Percentiles rank a stretch among this genome's conserved stretches.
Evolutionary conservation across 2,797 vertebrate genomes (phyloP).

Genomic region (Muscicapa striata): DNA sequence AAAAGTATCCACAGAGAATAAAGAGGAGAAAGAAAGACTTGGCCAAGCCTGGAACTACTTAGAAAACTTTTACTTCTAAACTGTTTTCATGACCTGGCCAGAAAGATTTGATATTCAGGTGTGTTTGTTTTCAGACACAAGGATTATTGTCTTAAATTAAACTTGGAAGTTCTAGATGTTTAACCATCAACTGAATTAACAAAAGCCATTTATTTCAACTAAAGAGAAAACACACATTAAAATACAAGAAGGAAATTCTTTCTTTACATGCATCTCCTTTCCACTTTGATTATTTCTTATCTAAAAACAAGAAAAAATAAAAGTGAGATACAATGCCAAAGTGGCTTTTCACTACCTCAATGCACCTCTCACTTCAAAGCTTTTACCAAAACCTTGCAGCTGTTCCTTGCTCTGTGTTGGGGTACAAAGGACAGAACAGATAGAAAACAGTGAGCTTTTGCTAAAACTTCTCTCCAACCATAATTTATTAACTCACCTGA

Average conservation of each 20-base stretch:
- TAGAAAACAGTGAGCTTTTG: background rate
- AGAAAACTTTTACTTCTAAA: background rate
- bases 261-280: background rate
- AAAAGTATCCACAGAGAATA: background rate
- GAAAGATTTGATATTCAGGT: background rate
- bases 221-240: background rate
- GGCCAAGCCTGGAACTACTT: background rate
- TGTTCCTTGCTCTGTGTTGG: background rate
- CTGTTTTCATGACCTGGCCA: background rate
- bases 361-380: background rate
- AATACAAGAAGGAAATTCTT: background rate
- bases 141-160: background rate
- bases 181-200: background rate
- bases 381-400: background rate
- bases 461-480: background rate
- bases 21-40: background rate
- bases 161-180: background rate
- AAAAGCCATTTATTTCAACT: slow-evolving; percentile 3
- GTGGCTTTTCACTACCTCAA: background rate
- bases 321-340: background rate
- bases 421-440: background rate
- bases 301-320: background rate
- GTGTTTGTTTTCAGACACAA: background rate
- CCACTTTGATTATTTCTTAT: background rate
- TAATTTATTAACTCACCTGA: background rate